These are phyloP conservation scores for Pogonomyrmex californicus DNA, from an alignment of 1,140 invertebrate genomes.

Conservation along the genomic window DNA sequence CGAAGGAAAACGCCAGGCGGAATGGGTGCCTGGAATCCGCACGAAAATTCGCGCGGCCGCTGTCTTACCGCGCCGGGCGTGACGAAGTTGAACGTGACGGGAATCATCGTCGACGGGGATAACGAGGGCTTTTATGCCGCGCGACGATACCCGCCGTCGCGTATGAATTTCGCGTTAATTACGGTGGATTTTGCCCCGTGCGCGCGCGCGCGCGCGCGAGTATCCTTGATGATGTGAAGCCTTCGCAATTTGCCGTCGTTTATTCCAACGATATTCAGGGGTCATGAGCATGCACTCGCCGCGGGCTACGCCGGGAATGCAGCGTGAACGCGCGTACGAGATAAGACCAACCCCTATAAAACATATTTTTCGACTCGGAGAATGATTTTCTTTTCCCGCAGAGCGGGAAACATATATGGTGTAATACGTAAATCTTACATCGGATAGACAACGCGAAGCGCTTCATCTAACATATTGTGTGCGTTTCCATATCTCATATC, in stretches of 20 bases:
- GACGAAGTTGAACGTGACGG: conserved; percentile 52
- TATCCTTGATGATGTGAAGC: not conserved
- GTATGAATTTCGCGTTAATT: conserved; percentile 61
- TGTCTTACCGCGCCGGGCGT: conserved; percentile 33
- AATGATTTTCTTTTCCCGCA: not conserved
- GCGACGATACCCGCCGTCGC: conserved; percentile 29
- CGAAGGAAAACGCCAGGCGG: conserved; percentile 7
- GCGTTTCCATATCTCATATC: conserved; percentile 11
- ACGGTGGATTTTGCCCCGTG: conserved; percentile 25
- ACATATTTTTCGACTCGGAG: not conserved
- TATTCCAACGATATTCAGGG: conserved; percentile 24
- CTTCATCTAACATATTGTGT: not conserved
- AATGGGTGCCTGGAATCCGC: conserved; percentile 12
- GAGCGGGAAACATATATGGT: not conserved
- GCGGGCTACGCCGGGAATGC: no score
- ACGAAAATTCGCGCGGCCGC: conserved; percentile 36
- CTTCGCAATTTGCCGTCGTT: conserved; percentile 17
- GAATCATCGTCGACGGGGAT: conserved; percentile 50
- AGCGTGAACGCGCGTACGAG: no score
- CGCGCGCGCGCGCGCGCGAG: not conserved
- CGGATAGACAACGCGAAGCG: conserved; percentile 10
- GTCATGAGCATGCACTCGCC: no score
- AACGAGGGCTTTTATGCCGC: conserved; percentile 54
- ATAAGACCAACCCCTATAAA: no score
- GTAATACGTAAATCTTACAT: conserved; percentile 33